Base-by-base conservation (phyloP, 2,113 vertebrate species). In the Centrocercus urophasianus region DNA sequence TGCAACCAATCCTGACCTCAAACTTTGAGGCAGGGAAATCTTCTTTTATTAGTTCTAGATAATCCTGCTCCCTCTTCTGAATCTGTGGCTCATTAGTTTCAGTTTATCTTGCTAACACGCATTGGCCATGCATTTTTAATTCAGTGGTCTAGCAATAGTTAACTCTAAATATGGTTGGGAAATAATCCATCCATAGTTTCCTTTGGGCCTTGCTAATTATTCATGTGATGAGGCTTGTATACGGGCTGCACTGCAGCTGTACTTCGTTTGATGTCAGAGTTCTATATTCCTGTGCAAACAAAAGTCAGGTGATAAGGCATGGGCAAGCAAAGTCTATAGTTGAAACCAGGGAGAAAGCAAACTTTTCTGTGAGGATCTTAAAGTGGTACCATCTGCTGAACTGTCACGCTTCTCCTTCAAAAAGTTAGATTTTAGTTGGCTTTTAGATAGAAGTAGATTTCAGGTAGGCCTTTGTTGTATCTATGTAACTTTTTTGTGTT, bases 271-370 rank as follows among this genome's bases (percentile, higher is more conserved):
- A 92, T 93, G 94, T 32, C 40, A 84, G 76, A 64, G 63, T 86
- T 90, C 77, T 93, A 70, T 94, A 40, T 88, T 96, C 93, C 81
- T 92, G 36, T 82, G 89, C 88, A 90, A 96, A 95, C 89, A 94
- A 34, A 89, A 90, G 63, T 80, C 74, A 76, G 84, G 28, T 77
- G 91, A 93, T 94, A 86, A 85, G 87, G 40, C 71, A 71, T 24
- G 38, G 67, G 11, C 75, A 96, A 85, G 47, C 83, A 94, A 87
- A 94, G 77, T 93, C 83, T 95, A 6, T 22, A 82, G 67, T 2
- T 90, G 74, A 91, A 93, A 59, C 59, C 5, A 66, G 81, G 48
- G 66, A 84, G 43, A 76, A 87, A 81, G 12, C 48, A 80, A 78
- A 83, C 36, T 80, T 81, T 66, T 57, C 50, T 79, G 74, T 21